phyloP scores from a whole-genome alignment of 64 coral and sea anemone species.

The Stichodactyla helianthus region DNA sequence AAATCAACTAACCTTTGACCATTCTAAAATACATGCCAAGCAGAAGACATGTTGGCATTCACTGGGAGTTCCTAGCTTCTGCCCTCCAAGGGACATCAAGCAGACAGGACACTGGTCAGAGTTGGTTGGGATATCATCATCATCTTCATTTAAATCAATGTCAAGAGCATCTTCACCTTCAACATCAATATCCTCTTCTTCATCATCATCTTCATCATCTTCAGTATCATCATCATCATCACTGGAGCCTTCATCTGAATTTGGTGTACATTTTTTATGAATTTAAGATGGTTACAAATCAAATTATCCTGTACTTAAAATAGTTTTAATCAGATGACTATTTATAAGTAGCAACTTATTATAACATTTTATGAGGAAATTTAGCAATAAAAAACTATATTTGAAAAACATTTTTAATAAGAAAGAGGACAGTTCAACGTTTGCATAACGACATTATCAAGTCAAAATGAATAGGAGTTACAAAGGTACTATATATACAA shows the following conservation, averaged over 20 bases:
- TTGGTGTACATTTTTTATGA: background rate
- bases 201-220: slow-evolving; percentile 4
- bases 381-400: too few species aligned
- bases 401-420: too few species aligned
- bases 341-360: too few species aligned
- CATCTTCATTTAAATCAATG: slow-evolving; percentile 19
- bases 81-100: slow-evolving; percentile 88
- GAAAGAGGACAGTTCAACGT: too few species aligned
- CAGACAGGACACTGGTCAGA: slow-evolving; percentile 86
- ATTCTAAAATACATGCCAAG: slow-evolving; percentile 83
- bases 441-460: too few species aligned
- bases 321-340: too few species aligned
- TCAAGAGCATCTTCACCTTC: slow-evolving; percentile 25
- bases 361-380: too few species aligned
- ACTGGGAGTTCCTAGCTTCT: slow-evolving; percentile 79
- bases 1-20: slow-evolving; percentile 79
- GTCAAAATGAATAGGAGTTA: too few species aligned
- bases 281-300: background rate
- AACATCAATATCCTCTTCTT: slow-evolving; percentile 35
- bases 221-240: slow-evolving; percentile 14
- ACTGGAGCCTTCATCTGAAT: background rate
- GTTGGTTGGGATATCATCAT: slow-evolving; percentile 41
- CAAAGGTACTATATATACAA: too few species aligned
- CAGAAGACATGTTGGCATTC: slow-evolving; percentile 91
- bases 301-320: too few species aligned